A percentile compares a stretch with the other conserved stretches of the same genome.
These are phyloP conservation scores for Dynastes grantii DNA, from an alignment of 2,888 invertebrate species.

Conservation along the genomic window DNA sequence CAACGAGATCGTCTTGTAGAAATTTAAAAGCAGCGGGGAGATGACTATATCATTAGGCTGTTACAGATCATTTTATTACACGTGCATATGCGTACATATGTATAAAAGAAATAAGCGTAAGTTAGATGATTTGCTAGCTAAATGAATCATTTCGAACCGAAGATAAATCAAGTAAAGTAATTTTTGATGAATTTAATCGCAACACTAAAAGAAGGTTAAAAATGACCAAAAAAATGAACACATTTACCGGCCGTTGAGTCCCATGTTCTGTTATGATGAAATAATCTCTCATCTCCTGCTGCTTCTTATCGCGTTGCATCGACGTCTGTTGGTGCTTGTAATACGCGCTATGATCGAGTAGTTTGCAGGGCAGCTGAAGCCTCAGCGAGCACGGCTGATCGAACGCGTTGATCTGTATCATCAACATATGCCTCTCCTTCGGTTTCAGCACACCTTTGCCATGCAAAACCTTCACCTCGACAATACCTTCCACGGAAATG, in stretches of 20 bases:
- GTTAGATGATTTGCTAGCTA: background rate
- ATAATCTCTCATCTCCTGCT: constrained; percentile 63
- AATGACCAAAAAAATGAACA: background rate
- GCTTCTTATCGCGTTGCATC: constrained; percentile 58
- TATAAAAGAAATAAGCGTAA: background rate
- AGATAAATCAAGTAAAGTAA: too few relatives aligned
- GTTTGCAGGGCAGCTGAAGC: constrained; percentile 65
- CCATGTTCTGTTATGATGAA: constrained; percentile 69
- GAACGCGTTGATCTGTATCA: constrained; percentile 64
- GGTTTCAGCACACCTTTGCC: constrained; percentile 67
- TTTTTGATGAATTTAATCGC: too few relatives aligned
- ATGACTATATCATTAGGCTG: constrained; percentile 62
- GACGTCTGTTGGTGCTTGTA: constrained; percentile 65
- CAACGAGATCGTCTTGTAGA: constrained; percentile 63
- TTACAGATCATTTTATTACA: constrained; percentile 38
- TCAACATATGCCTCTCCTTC: constrained; percentile 64
- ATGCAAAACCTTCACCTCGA: constrained; percentile 61
- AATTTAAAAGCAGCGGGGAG: constrained; percentile 61
- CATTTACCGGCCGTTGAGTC: constrained; percentile 63
- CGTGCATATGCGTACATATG: background rate
- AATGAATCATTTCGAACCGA: too few relatives aligned
- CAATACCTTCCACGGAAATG: constrained; percentile 60
- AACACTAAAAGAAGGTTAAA: too few relatives aligned
- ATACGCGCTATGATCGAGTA: constrained; percentile 67
- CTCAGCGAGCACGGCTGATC: constrained; percentile 63